Conservation (phyloP, 2,113 vertebrate genomes). For the Ardeotis arabs region DNA sequence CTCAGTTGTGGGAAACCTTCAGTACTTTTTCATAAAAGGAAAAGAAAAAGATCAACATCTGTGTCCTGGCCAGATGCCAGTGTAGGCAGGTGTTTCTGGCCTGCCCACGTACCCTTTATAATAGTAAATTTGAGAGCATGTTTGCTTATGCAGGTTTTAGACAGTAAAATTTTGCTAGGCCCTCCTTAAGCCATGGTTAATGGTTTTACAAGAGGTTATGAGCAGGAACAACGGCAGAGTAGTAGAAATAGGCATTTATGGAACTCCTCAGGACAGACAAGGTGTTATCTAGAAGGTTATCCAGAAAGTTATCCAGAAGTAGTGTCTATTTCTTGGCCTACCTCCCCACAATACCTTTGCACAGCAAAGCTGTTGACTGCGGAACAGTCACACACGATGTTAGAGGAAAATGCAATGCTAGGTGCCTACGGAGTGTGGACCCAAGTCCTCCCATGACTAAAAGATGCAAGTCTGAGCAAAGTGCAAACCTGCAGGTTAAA, state of each 20-base stretch:
- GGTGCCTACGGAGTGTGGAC: no score
- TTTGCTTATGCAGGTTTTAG: background rate
- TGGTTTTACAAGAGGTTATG: background rate
- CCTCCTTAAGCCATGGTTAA: background rate
- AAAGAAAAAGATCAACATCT: background rate
- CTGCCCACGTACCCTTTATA: background rate
- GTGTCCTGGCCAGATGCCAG: background rate
- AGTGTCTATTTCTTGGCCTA: background rate
- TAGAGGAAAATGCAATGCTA: background rate
- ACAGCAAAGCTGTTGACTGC: background rate
- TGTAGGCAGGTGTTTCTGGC: background rate
- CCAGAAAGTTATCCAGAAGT: background rate
- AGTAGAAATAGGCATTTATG: background rate
- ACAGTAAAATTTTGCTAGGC: background rate
- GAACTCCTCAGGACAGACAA: background rate
- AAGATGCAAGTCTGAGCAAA: background rate
- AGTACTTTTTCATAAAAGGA: background rate
- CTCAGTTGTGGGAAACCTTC: background rate
- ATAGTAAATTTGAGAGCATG: background rate
- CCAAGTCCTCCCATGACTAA: background rate
- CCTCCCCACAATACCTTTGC: no score
- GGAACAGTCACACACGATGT: rapidly evolving
- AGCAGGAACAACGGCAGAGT: background rate
- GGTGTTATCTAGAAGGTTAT: background rate
- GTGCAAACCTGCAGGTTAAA: background rate